A percentile compares a stretch with the other conserved stretches of the same genome.
Conservation (phyloP, 1,140 invertebrate genomes). For the Drosophila sucinea region DNA sequence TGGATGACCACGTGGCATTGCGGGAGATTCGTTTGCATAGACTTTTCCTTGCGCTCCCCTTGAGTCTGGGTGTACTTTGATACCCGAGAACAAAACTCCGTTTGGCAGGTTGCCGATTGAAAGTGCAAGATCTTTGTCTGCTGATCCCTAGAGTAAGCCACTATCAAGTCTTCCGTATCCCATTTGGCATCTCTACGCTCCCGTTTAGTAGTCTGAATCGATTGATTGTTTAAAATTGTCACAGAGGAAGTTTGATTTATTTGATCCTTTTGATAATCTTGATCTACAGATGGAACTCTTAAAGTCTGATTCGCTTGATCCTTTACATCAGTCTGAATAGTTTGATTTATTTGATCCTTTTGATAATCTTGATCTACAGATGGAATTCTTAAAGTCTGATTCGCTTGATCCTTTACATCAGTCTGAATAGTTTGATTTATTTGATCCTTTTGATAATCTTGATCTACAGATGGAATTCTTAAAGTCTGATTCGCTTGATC, state of each 20-base stretch:
- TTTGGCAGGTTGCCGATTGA: constrained; percentile 19
- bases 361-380: not conserved
- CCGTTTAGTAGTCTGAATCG: too few relatives aligned
- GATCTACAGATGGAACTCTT: not conserved
- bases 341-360: not conserved
- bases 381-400: not conserved
- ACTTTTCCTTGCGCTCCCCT: not conserved
- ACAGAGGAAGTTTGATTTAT: not conserved
- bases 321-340: not conserved
- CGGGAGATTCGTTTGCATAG: constrained; percentile 4
- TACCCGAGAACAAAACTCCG: not conserved
- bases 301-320: not conserved
- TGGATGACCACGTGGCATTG: not conserved
- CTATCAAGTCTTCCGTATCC: constrained; percentile 40
- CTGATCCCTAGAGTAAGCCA: constrained; percentile 22
- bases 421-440: not conserved
- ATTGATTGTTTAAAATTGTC: too few relatives aligned
- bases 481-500: not conserved
- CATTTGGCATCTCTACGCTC: not conserved
- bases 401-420: not conserved
- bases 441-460: not conserved
- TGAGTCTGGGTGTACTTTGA: constrained; percentile 23
- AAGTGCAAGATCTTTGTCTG: constrained; percentile 29
- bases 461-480: not conserved
- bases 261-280: not conserved